Base-by-base conservation (phyloP, 2,797 vertebrate species). In the Choloepus didactylus region DNA sequence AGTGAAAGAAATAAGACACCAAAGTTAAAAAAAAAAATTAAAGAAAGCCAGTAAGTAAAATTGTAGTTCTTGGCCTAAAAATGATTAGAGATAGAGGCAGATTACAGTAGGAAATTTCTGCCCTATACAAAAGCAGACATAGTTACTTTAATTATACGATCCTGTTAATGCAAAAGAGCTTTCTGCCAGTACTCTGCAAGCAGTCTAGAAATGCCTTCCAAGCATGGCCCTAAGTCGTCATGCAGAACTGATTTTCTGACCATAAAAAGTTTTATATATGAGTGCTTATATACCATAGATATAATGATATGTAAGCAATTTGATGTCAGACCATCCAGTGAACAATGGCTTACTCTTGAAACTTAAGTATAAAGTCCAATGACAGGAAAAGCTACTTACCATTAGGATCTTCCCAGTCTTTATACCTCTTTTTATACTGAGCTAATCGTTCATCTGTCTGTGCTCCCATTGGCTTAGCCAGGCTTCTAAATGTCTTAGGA, bases 351-450 rank as follows among this genome's bases (percentile, higher is more conserved):
- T 49, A 64, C 5, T 64, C 83, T 6, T 44, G 81, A 91, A 90
- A 73, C 12, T 9, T 27, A 73, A 41, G 21, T 23, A 29, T 25
- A 9, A 81, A 87, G 88, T 76, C 31, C 67, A 41, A 18, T 6
- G 75, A 75, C 31, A 77, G 70, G 70, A 35, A 38, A 91, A 67
- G 27, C 25, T 29, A 89, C 98, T 97, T 96, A 99, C 99, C 99
- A 70, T 99, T 99, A 92, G 99, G 99, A 97, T 99, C 99, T 97
- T 99, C 99, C 99, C 99, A 99, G 76, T 99, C 99, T 97, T 99
- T 99, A 97, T 99, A 99, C 72, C 99, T 98, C 97, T 99, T 99
- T 98, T 99, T 99, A 98, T 99, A 99, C 96, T 99, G 99, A 9
- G 99, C 99, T 96, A 99, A 97, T 56, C 99, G 98, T 97, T 99